Base-by-base conservation (phyloP, 2,888 invertebrate genomes). In the Ormyrus pomaceus region DNA sequence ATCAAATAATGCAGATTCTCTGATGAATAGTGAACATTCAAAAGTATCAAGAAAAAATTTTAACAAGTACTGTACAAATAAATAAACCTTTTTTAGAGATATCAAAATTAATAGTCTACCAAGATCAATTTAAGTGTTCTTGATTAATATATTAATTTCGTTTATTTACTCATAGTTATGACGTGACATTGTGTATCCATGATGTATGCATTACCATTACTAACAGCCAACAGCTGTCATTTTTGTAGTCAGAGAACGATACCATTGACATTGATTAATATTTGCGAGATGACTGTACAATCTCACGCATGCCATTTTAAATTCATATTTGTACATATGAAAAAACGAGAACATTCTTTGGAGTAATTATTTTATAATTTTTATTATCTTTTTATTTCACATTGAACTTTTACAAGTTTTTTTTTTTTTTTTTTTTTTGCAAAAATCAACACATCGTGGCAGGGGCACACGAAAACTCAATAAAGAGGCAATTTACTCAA, bases 381-480 rank as follows among this genome's bases (percentile, higher is more conserved):
- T 66, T 74, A 19, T 66, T 61, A 10, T 77, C 58, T 73, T 34
- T 34, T 81, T 80, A 79, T 82, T 77, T 69, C 64, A 82, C 70
- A 79, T 77, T 51, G 48, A 79, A 68, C 79, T 73, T 82, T 72
- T 73, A 79, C 82, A 82, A 76, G 75, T 62, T 55, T 56, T 55
- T 58, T 62, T 10, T 59, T 64, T 19, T 75, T 66, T 70, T 61
- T 58, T 50, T 72, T 81, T 79, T 79, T 72, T 65, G 74, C 68
- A 79, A 82, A 82, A 82, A 82, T 79, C 79, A 82, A 82, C 81
- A 65, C 53, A 79, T 71, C 46, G 62, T 76, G 79, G 76, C 77
- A 55, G 58, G n/a, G 51, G 53, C 72, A 62, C 72, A 53, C 58
- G 46, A 55, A 75, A 76, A 72, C 64, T 45, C 77, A 81, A 76